Conservation (phyloP, 2,888 invertebrate species). For the Zygothrica quintamaculata region DNA sequence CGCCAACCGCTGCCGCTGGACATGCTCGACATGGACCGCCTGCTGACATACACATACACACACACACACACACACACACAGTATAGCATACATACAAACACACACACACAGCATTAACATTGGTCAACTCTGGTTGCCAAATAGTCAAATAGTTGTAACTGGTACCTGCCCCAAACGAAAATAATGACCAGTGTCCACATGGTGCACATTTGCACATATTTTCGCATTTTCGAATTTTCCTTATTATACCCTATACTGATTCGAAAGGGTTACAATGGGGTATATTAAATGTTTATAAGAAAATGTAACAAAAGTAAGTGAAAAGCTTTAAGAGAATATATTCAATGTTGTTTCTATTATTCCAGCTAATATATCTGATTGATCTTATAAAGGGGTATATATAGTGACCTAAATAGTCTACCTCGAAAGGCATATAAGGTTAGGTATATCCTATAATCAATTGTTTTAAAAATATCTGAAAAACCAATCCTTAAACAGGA, state of each 20-base stretch:
- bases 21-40: slow-evolving; percentile 64
- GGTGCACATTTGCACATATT: slow-evolving; percentile 81
- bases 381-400: too few relatives aligned
- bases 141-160: slow-evolving; percentile 42
- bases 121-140: slow-evolving; percentile 52
- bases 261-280: too few relatives aligned
- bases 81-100: slow-evolving; percentile 9
- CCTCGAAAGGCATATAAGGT: too few relatives aligned
- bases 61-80: slow-evolving; percentile 13
- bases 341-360: too few relatives aligned
- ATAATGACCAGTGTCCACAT: slow-evolving; percentile 81
- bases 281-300: too few relatives aligned
- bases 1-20: slow-evolving; percentile 31
- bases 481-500: too few relatives aligned
- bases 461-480: too few relatives aligned
- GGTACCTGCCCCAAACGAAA: slow-evolving; percentile 69
- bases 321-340: too few relatives aligned
- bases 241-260: slow-evolving; percentile 21
- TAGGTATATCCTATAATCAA: too few relatives aligned
- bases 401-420: too few relatives aligned
- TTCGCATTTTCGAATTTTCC: slow-evolving; percentile 59
- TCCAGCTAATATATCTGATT: too few relatives aligned
- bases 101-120: slow-evolving; percentile 7
- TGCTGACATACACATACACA: slow-evolving; percentile 68
- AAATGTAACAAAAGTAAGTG: too few relatives aligned